Conservation (phyloP, 2,888 invertebrate species). For the Aphodius sticticus region DNA sequence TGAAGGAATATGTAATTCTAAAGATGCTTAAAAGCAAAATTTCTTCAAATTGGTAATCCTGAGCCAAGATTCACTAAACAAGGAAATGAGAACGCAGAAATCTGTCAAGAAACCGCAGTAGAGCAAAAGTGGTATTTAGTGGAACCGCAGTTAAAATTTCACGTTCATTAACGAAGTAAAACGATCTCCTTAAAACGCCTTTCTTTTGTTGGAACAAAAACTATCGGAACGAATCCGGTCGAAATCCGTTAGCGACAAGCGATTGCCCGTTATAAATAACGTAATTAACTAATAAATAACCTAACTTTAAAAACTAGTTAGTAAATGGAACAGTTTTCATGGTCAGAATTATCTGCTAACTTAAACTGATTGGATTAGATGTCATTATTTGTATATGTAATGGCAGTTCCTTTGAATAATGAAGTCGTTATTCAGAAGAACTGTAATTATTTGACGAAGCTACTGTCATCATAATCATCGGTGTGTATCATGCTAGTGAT, state of each 20-base stretch:
- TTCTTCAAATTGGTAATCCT: neutral
- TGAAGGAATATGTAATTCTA: too few species aligned
- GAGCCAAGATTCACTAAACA: neutral
- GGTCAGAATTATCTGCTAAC: neutral
- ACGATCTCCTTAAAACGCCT: neutral
- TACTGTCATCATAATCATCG: neutral
- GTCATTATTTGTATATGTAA: neutral
- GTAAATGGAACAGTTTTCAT: neutral
- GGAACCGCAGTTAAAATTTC: neutral
- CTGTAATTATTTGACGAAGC: too few species aligned
- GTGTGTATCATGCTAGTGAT: slow-evolving; percentile 5
- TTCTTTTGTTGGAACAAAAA: neutral
- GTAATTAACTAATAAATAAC: neutral
- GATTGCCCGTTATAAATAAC: slow-evolving; percentile 4
- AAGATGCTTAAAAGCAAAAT: neutral
- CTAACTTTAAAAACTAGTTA: neutral
- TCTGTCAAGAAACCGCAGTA: neutral
- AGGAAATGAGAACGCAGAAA: neutral
- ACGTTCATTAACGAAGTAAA: neutral
- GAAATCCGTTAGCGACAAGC: neutral
- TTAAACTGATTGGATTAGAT: neutral
- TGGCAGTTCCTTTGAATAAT: too few species aligned
- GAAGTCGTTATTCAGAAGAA: too few species aligned
- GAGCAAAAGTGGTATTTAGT: neutral
- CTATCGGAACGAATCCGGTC: neutral